phyloP scores from a whole-genome alignment of 2,888 invertebrate genomes.

The Nephrotoma flavescens region DNA sequence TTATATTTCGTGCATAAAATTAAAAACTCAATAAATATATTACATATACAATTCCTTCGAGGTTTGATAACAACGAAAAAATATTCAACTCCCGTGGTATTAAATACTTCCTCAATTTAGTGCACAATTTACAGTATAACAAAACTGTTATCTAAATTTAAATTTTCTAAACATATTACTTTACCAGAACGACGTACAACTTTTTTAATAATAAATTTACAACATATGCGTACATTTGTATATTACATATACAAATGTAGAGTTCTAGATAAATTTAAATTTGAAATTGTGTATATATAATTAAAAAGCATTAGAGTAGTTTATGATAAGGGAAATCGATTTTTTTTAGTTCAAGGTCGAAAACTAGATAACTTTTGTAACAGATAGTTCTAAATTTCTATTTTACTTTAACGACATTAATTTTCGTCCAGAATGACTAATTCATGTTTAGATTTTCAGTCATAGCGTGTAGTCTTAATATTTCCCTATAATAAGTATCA shows the following conservation, averaged over 20 bases:
- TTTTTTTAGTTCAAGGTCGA: neutral
- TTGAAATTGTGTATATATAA: neutral
- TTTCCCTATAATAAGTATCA: no score
- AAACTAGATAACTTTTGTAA: neutral
- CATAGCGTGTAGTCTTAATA: no score
- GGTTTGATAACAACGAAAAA: neutral
- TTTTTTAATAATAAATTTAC: neutral
- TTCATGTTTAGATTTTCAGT: no score
- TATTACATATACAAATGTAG: neutral
- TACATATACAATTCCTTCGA: neutral
- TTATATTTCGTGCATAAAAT: neutral
- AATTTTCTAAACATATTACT: neutral
- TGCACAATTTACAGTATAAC: neutral
- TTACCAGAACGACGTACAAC: neutral
- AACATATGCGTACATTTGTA: neutral
- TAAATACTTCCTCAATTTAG: neutral
- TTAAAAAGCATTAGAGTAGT: neutral
- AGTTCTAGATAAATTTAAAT: neutral
- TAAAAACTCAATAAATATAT: neutral
- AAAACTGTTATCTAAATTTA: neutral
- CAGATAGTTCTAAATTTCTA: neutral
- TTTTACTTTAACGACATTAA: neutral
- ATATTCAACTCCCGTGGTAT: neutral
- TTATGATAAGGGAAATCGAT: neutral
- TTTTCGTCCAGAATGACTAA: no score